Conservation (phyloP, 1,140 invertebrate species). For the Lithobius niger region DNA sequence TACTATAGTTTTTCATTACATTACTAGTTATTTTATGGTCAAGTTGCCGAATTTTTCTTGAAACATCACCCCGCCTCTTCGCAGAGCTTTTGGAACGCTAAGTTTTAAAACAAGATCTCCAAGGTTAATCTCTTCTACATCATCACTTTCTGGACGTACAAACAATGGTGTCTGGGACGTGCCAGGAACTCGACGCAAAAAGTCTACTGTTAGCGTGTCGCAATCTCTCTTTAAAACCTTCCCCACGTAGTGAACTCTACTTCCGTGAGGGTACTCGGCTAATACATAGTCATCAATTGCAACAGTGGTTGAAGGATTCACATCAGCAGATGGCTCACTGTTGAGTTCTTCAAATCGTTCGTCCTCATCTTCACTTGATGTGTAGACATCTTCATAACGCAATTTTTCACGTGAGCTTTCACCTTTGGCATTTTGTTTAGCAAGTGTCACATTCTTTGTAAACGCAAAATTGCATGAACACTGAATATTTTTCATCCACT, state of each 20-base stretch:
- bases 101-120: not conserved
- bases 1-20: not conserved
- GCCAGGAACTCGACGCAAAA: not conserved
- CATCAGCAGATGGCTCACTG: not conserved
- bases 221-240: not conserved
- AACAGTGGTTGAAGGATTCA: not conserved
- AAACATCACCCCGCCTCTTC: not conserved
- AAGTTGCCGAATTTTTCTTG: not conserved
- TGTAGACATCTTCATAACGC: not conserved
- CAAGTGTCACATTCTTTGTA: not conserved
- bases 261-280: not conserved
- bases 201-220: not conserved
- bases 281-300: not conserved
- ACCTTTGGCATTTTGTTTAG: not conserved
- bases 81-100: not conserved
- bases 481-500: not conserved
- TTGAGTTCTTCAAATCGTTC: not conserved
- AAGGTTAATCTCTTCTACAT: not conserved
- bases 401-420: not conserved
- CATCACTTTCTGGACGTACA: not conserved
- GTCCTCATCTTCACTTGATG: not conserved
- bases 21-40: not conserved
- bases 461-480: not conserved
- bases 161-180: not conserved
- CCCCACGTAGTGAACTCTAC: not conserved